Evolutionary conservation across 2,113 vertebrate genomes (phyloP).

Genomic region (Hippoglossus stenolepis): DNA sequence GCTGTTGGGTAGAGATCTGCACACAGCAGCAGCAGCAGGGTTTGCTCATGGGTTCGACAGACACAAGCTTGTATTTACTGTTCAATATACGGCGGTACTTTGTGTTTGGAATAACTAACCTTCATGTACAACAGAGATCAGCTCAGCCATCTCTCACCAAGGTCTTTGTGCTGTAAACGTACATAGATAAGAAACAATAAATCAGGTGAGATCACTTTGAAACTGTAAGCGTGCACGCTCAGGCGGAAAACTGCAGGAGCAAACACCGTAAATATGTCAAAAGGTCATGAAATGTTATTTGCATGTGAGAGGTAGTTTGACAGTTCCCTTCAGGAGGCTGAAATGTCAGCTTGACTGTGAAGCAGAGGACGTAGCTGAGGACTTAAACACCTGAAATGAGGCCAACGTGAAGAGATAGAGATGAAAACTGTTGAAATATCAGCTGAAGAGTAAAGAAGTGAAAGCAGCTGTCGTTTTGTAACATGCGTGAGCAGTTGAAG

Average conservation of each 20-base stretch:
- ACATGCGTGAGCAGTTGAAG: too few species aligned
- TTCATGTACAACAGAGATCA: neutral
- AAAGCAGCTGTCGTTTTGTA: too few species aligned
- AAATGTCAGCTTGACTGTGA: neutral
- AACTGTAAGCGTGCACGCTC: too few species aligned
- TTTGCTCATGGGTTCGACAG: constrained; percentile 8
- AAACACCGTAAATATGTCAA: neutral
- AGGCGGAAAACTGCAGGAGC: too few species aligned
- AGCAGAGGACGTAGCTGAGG: too few species aligned
- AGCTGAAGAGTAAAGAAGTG: too few species aligned
- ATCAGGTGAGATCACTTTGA: neutral
- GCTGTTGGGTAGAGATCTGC: constrained; percentile 28
- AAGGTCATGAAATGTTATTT: too few species aligned
- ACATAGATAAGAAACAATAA: neutral
- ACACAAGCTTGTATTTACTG: constrained; percentile 4
- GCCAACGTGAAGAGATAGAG: too few species aligned
- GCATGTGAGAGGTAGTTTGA: too few species aligned
- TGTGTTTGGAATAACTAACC: constrained; percentile 3
- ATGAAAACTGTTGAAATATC: too few species aligned
- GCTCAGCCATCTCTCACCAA: neutral
- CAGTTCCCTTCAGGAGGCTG: neutral
- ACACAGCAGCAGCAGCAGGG: neutral
- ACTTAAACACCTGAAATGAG: too few species aligned
- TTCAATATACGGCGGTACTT: neutral
- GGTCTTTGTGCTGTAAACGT: too few species aligned